Evolutionary conservation across 2,888 invertebrate species (phyloP).

Genomic region (Hermodice carunculata): DNA sequence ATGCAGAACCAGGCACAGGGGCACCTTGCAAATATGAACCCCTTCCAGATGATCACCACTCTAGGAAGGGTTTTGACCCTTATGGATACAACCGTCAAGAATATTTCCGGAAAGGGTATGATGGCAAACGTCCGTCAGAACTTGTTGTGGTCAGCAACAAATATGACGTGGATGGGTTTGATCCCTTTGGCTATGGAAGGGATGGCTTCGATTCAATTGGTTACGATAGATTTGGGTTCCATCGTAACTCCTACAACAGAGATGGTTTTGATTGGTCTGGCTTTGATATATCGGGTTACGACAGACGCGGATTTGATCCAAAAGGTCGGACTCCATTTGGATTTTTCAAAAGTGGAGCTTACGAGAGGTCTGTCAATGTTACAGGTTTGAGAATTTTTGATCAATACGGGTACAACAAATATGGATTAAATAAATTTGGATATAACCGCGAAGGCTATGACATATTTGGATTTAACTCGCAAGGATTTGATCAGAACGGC

Average conservation of each 20-base stretch:
- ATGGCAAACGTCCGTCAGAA: conserved; percentile 23
- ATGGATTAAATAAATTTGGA: conserved; percentile 58
- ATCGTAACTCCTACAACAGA: conserved; percentile 56
- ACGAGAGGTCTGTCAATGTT: conserved; percentile 26
- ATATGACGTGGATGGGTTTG: conserved; percentile 40
- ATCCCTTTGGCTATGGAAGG: conserved; percentile 35
- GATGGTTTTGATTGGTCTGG: conserved; percentile 63
- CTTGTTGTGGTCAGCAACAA: background rate
- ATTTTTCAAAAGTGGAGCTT: conserved; percentile 44
- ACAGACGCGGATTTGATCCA: conserved; percentile 62
- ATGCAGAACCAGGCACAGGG: conserved; percentile 39
- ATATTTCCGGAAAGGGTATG: conserved; percentile 38
- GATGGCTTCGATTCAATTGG: conserved; percentile 54
- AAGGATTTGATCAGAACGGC: conserved; percentile 52
- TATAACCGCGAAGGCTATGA: conserved; percentile 62
- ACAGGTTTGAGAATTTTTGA: conserved; percentile 40
- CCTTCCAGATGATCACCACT: conserved; percentile 27
- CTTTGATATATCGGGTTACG: conserved; percentile 60
- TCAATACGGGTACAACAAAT: conserved; percentile 54
- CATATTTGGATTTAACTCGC: conserved; percentile 61
- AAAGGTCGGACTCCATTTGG: conserved; percentile 57
- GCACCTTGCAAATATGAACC: background rate
- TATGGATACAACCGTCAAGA: conserved; percentile 51
- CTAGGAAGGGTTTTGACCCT: conserved; percentile 46
- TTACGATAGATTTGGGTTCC: conserved; percentile 58